phyloP scores from a whole-genome alignment of 2,797 vertebrate species.

The Periparus ater region DNA sequence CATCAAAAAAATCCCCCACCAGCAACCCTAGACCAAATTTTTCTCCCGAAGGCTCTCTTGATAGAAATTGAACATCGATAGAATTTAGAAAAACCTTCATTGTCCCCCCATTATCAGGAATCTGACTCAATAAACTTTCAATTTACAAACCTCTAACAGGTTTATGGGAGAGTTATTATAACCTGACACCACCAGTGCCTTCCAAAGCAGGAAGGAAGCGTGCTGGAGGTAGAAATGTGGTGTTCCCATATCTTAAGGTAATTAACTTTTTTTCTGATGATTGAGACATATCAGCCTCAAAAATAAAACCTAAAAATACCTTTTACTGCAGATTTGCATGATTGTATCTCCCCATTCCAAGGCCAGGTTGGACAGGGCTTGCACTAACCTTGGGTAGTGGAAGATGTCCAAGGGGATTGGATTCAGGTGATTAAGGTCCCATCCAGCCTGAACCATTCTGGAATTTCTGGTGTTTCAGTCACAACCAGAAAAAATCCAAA shows the following conservation, averaged over 20 bases:
- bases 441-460: not conserved
- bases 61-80: fast-evolving
- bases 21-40: not conserved
- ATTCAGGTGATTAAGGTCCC: too few species aligned
- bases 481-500: not conserved
- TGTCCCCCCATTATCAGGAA: fast-evolving
- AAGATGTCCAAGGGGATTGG: not conserved
- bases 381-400: not conserved
- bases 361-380: not conserved
- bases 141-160: not conserved
- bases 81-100: not conserved
- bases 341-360: not conserved
- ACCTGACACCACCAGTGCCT: not conserved
- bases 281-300: not conserved
- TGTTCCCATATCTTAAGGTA: not conserved
- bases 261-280: not conserved
- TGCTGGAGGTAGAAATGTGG: not conserved
- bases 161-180: not conserved
- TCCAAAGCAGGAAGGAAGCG: not conserved
- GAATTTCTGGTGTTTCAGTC: not conserved
- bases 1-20: not conserved
- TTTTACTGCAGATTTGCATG: not conserved
- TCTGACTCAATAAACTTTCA: not conserved
- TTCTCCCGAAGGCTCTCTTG: not conserved
- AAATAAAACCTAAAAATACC: not conserved